Evolutionary conservation across 2,888 invertebrate genomes (phyloP).

Genomic region (Monochamus alternatus): DNA sequence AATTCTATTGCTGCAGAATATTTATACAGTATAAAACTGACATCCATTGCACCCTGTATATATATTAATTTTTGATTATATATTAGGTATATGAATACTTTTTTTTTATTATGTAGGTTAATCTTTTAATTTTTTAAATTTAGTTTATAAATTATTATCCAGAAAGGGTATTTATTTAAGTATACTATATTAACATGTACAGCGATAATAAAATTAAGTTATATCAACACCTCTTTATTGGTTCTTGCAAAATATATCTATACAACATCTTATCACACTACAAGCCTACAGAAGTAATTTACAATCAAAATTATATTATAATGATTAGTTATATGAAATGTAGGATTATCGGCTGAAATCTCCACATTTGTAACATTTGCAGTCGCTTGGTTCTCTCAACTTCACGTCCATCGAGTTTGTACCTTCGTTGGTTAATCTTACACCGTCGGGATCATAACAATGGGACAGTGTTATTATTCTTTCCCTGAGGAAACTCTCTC

Average conservation of each 20-base stretch:
- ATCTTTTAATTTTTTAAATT: no score
- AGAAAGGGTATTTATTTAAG: background rate
- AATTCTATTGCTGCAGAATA: no score
- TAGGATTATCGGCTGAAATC: constrained; percentile 81
- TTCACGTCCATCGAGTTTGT: constrained; percentile 86
- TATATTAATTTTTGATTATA: no score
- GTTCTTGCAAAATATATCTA: constrained; percentile 33
- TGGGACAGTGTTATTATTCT: constrained; percentile 85
- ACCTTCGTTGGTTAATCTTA: constrained; percentile 81
- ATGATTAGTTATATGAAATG: constrained; percentile 6
- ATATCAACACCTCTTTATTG: constrained; percentile 30
- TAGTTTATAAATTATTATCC: no score
- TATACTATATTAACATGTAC: no score
- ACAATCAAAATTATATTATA: constrained; percentile 9
- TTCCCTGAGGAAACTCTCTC: constrained; percentile 89
- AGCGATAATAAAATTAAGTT: no score
- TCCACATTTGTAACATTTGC: constrained; percentile 92
- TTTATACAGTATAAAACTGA: no score
- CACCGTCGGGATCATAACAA: constrained; percentile 92
- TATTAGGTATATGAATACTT: no score
- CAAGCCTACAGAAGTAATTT: constrained; percentile 28
- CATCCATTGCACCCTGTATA: no score
- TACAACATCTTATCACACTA: constrained; percentile 26
- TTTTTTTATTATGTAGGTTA: no score
- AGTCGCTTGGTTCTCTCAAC: constrained; percentile 89